Evolutionary conservation across 2,113 vertebrate species (phyloP).

Genomic region (Syngnathus scovelli): DNA sequence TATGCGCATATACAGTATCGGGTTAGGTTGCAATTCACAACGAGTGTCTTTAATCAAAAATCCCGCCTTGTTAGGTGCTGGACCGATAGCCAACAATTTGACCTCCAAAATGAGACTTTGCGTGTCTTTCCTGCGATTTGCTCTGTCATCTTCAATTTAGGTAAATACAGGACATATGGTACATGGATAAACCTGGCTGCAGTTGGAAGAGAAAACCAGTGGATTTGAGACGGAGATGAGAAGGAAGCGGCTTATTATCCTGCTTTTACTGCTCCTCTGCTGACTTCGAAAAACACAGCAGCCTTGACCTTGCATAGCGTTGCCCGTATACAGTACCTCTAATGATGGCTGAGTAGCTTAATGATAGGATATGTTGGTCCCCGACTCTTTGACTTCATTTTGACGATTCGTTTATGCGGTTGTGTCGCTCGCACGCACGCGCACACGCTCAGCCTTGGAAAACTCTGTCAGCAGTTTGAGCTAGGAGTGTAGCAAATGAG

Average conservation of each 20-base stretch:
- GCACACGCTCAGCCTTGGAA: constrained; percentile 61
- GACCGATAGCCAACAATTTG: constrained; percentile 40
- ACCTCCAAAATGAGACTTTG: constrained; percentile 50
- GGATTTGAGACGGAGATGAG: constrained; percentile 24
- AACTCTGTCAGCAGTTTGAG: constrained; percentile 75
- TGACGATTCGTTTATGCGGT: constrained; percentile 40
- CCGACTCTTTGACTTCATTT: constrained; percentile 44
- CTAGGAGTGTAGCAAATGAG: constrained; percentile 77
- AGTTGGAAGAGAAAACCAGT: constrained; percentile 40
- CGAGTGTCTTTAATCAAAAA: constrained; percentile 52
- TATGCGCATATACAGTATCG: constrained; percentile 9
- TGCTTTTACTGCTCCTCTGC: constrained; percentile 58
- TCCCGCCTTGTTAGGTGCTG: constrained; percentile 25
- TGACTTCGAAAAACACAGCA: constrained; percentile 59
- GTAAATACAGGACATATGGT: constrained; percentile 52
- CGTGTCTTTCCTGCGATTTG: constrained; percentile 47
- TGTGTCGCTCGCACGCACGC: constrained; percentile 21
- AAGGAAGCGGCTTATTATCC: constrained; percentile 60
- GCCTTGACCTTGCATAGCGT: constrained; percentile 69
- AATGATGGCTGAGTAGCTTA: constrained; percentile 72
- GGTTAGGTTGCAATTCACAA: constrained; percentile 44
- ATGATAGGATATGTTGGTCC: constrained; percentile 65
- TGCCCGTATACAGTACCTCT: constrained; percentile 60
- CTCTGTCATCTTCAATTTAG: constrained; percentile 56
- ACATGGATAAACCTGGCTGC: constrained; percentile 42